phyloP scores from a whole-genome alignment of 2,113 vertebrate species.

The Crypturellus undulatus region DNA sequence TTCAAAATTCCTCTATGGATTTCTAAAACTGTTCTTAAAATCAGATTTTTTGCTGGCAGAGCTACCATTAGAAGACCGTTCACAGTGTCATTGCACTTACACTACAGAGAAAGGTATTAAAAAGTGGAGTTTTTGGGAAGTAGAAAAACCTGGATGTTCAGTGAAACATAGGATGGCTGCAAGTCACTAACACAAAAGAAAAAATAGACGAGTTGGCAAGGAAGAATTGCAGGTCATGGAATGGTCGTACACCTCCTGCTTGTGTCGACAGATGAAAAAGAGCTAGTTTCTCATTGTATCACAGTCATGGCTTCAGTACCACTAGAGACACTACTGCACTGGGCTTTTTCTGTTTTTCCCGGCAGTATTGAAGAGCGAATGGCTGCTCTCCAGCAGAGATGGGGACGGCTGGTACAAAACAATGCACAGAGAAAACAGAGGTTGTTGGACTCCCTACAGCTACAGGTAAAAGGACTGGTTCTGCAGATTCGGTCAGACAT shows the following conservation, averaged over 20 bases:
- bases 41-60: not conserved
- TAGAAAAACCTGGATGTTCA: not conserved
- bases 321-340: not conserved
- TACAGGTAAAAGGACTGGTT: slow-evolving; percentile 81
- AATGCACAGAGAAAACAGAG: slow-evolving; percentile 73
- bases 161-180: not conserved
- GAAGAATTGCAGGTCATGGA: not conserved
- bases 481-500: not conserved
- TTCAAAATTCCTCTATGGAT: not conserved
- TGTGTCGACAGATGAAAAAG: not conserved
- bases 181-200: not conserved
- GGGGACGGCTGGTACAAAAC: slow-evolving; percentile 76
- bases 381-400: slow-evolving; percentile 58
- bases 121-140: not conserved
- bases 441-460: slow-evolving; percentile 81
- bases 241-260: accelerated
- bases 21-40: not conserved
- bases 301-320: not conserved
- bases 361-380: slow-evolving; percentile 82
- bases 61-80: not conserved
- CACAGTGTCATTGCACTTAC: not conserved
- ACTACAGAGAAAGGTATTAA: not conserved
- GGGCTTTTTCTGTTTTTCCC: not conserved
- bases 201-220: not conserved
- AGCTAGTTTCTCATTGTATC: not conserved